Conservation (phyloP, 2,888 invertebrate species). For the Acrobasis suavella region DNA sequence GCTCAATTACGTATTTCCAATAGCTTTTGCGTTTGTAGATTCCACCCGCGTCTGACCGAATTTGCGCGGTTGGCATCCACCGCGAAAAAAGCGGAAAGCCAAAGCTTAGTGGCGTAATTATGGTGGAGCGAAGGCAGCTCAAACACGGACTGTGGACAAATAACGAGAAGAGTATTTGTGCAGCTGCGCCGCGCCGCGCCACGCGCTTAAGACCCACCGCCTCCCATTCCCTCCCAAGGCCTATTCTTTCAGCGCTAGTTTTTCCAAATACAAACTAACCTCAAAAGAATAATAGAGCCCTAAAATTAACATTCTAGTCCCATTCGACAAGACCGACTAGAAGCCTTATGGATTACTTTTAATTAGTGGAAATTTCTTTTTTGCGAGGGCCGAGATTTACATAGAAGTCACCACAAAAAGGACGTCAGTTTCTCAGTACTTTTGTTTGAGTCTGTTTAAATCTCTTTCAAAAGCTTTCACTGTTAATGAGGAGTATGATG, state of each 20-base stretch:
- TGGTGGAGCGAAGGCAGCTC: slow-evolving; percentile 56
- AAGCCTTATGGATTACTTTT: slow-evolving; percentile 61
- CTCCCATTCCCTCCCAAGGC: slow-evolving; percentile 33
- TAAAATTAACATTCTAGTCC: slow-evolving; percentile 65
- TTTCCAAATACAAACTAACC: slow-evolving; percentile 52
- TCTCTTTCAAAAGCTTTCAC: slow-evolving; percentile 72
- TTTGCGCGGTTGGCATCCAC: slow-evolving; percentile 43
- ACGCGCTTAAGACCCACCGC: slow-evolving; percentile 37
- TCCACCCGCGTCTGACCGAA: slow-evolving; percentile 52
- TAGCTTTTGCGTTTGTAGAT: slow-evolving; percentile 51
- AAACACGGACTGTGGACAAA: slow-evolving; percentile 67
- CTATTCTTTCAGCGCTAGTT: slow-evolving; percentile 39
- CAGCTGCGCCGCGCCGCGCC: slow-evolving; percentile 58
- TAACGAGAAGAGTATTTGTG: slow-evolving; percentile 68
- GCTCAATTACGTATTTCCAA: slow-evolving; percentile 57
- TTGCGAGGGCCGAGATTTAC: slow-evolving; percentile 66
- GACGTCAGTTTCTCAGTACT: slow-evolving; percentile 71
- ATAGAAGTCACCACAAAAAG: slow-evolving; percentile 75
- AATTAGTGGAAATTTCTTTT: slow-evolving; percentile 69
- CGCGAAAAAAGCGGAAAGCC: slow-evolving; percentile 56
- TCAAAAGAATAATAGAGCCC: slow-evolving; percentile 53
- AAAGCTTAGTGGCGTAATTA: slow-evolving; percentile 68
- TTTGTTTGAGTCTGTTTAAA: slow-evolving; percentile 75
- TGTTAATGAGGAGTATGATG: slow-evolving; percentile 71
- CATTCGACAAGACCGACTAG: slow-evolving; percentile 58